Percentiles rank a stretch among this genome's conserved stretches.
Evolutionary conservation across 2,797 vertebrate species (phyloP).

Genomic region (Diplodus puntazzo): DNA sequence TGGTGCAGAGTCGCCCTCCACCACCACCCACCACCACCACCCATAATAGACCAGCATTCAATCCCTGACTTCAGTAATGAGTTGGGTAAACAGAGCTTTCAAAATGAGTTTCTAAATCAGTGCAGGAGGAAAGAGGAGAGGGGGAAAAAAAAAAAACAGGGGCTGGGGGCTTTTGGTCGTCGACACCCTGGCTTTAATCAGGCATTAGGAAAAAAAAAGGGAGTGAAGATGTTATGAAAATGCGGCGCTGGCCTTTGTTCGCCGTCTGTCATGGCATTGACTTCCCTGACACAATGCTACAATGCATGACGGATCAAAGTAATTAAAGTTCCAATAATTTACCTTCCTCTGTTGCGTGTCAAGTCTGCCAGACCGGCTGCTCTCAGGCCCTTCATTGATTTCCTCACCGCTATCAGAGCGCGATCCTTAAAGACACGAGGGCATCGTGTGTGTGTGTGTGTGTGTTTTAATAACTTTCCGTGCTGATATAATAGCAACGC

Average conservation of each 20-base stretch:
- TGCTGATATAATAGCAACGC: slow-evolving; percentile 78
- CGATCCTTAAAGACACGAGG: slow-evolving; percentile 74
- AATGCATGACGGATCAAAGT: slow-evolving; percentile 95
- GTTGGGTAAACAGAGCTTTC: slow-evolving; percentile 81
- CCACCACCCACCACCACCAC: too few species aligned
- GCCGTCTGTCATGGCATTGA: slow-evolving; percentile 88
- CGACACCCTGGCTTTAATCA: slow-evolving; percentile 87
- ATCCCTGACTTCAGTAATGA: slow-evolving; percentile 82
- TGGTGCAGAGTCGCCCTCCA: slow-evolving; percentile 49
- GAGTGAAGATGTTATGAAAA: slow-evolving; percentile 90
- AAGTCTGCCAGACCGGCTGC: slow-evolving; percentile 87
- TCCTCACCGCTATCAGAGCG: slow-evolving; percentile 80
- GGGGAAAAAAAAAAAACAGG: slow-evolving; percentile 29
- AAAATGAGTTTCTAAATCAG: slow-evolving; percentile 84
- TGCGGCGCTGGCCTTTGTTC: slow-evolving; percentile 89
- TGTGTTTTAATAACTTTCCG: slow-evolving; percentile 83
- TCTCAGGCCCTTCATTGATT: slow-evolving; percentile 87
- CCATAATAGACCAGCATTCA: slow-evolving; percentile 81
- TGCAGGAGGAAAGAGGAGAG: slow-evolving; percentile 37
- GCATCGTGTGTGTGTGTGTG: slow-evolving; percentile 31
- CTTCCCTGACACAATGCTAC: slow-evolving; percentile 90
- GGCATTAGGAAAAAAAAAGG: slow-evolving; percentile 85
- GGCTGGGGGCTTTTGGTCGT: slow-evolving; percentile 72
- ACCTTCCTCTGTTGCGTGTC: slow-evolving; percentile 92
- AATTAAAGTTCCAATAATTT: slow-evolving; percentile 98